Conservation (phyloP, 2,888 invertebrate genomes). For the Nephrotoma appendiculata region DNA sequence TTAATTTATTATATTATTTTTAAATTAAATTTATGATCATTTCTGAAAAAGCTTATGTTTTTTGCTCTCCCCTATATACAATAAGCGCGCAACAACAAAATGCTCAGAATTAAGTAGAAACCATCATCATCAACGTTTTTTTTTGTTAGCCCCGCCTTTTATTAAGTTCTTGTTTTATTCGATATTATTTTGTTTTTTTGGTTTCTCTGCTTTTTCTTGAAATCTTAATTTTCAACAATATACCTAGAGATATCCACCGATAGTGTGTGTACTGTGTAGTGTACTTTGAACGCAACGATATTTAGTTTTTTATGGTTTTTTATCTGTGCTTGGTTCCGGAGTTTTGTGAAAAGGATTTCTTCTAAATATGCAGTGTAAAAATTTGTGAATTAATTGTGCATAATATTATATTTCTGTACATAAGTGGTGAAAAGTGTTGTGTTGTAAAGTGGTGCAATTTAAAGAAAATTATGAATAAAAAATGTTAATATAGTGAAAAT, state of each 20-base stretch:
- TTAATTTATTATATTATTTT: background rate
- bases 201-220: background rate
- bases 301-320: background rate
- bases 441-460: background rate
- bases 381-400: background rate
- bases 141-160: background rate
- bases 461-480: background rate
- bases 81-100: background rate
- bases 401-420: background rate
- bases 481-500: background rate
- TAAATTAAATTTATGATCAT: background rate
- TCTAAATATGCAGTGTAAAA: background rate
- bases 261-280: background rate
- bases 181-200: background rate
- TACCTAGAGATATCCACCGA: background rate
- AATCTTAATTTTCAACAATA: background rate
- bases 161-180: background rate
- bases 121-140: background rate
- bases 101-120: background rate
- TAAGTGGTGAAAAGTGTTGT: background rate
- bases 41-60: background rate
- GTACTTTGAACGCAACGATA: background rate
- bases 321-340: background rate
- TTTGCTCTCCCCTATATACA: background rate
- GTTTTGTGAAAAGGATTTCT: background rate